Percentiles rank a stretch among this genome's conserved stretches.
Conservation (phyloP, 2,113 vertebrate genomes). For the Hassar affinis region DNA sequence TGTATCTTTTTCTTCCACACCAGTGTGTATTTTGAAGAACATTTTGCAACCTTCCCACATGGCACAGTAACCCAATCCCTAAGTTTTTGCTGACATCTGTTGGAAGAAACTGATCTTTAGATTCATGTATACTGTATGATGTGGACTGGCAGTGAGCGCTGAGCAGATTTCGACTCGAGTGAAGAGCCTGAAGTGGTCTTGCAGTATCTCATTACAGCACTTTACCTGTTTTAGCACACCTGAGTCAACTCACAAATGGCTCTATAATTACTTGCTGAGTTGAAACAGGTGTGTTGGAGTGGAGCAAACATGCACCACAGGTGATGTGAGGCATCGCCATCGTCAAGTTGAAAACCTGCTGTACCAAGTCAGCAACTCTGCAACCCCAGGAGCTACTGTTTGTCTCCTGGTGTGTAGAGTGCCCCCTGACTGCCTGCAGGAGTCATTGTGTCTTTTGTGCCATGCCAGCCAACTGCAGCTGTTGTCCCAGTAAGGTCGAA, state of each 20-base stretch:
- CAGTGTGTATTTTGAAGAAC: background rate
- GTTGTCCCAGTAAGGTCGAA: slow-evolving; percentile 52
- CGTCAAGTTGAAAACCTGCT: background rate
- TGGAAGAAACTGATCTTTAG: background rate
- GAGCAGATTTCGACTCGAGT: background rate
- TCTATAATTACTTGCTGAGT: background rate
- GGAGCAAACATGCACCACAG: background rate
- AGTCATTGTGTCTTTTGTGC: slow-evolving; percentile 17
- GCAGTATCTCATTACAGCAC: slow-evolving; percentile 9
- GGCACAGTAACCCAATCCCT: background rate
- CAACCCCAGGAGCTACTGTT: background rate
- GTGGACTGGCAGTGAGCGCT: background rate
- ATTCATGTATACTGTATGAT: background rate
- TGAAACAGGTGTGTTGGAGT: slow-evolving; percentile 16
- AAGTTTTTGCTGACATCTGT: background rate
- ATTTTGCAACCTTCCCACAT: background rate
- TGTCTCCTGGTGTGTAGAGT: background rate
- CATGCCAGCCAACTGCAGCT: slow-evolving; percentile 49
- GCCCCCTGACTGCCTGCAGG: slow-evolving; percentile 13
- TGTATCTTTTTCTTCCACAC: background rate
- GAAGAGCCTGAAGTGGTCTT: background rate
- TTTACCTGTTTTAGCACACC: slow-evolving; percentile 9
- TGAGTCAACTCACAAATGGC: slow-evolving; percentile 10
- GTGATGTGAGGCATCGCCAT: background rate
- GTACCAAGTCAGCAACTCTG: background rate